Base-by-base conservation (phyloP, 2,113 vertebrate species). In the Pleuronectes platessa region DNA sequence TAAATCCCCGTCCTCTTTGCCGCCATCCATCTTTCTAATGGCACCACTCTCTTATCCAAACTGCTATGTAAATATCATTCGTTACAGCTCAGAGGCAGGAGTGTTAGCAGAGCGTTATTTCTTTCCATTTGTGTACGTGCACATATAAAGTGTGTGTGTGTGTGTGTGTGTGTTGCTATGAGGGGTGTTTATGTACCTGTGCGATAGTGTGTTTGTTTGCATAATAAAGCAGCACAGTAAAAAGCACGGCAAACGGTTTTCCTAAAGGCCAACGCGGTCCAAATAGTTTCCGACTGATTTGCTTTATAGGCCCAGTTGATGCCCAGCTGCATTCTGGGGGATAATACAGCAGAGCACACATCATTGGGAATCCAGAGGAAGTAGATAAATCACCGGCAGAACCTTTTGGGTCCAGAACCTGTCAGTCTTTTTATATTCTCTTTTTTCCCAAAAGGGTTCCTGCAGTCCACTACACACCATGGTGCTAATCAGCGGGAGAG, bases 51-150 rank as follows among this genome's bases (percentile, higher is more conserved):
- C 82, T 84, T 85, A 85, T 86, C 74, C 84, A 84, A 86, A 84
- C 82, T 23, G 67, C 81, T 77, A 83, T 84, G 85, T 89, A 90
- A 90, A 91, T 88, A 86, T 78, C 70, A 89, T 88, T 42, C 20
- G 27, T 87, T 90, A 84, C 17, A 63, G 74, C 79, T 65, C 35
- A 24, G 11, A 59, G 68, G 71, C 59, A 82, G 68, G 23, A 55
- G 78, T 40, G 73, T 56, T 56, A 68, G 66, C 56, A n/a, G 71
- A 61, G 54, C 11, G 4, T 61, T 40, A 86, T 18, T 49, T 1
- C 17, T 3, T 58, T 21, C 49, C 11, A 53, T n/a, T 23, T 23
- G 31, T 58, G 31, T 37, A 11, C 53, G 13, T 66, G 37, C 40
- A 37, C 37, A 40, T 40, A 40, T 2, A 10, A 2, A 6, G 5